Evolutionary conservation across 2,888 invertebrate species (phyloP), one percentile per base, ranked within the genome.

Genomic region (Lasioglossum figueresi): DNA sequence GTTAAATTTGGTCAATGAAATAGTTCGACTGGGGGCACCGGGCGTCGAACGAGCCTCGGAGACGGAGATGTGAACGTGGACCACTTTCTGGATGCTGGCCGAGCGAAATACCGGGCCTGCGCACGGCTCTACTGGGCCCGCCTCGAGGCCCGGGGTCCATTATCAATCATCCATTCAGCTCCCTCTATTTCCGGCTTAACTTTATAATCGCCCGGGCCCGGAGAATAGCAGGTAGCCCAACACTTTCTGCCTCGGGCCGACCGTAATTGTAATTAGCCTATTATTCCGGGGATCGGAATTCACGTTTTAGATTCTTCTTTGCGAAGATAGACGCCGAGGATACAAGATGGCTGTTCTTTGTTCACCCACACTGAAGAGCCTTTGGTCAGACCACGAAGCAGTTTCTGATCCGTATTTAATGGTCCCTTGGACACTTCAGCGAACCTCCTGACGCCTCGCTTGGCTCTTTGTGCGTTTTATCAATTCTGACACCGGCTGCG

Each of bases 1-100:
- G 93, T 93, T 92, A 93, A 94, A 93, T 94, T 94, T 93, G 93
- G 92, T 92, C 93, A 93, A 92, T 92, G 92, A 92, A 92, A 92
- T 91, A 91, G 91, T 93, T 93, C 92, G 78, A 80, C 78, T 63
- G 23, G 82, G 82, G 34, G 68, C 73, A 43, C 37, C 40, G 45
- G 45, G 14, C 59, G 31, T 68, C 16, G 77, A 76, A 75, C 66
- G 70, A 82, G 82, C 82, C 56, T 73, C 72, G 52, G 63, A 63
- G 45, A 48, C 59, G 45, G 45, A 27, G 59, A 70, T 68, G 52
- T 16, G 56, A 52, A 71, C 45, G 74, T 27, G 37, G 76, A 70
- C 45, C 76, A 40, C 45, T 76, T 76, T 73, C 34, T 27, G 68
- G 31, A 5, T 31, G 59, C 16, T 27, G 59, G 27, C 59, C 27